Base-by-base conservation (phyloP, 1,140 invertebrate species). In the Atta texana region DNA sequence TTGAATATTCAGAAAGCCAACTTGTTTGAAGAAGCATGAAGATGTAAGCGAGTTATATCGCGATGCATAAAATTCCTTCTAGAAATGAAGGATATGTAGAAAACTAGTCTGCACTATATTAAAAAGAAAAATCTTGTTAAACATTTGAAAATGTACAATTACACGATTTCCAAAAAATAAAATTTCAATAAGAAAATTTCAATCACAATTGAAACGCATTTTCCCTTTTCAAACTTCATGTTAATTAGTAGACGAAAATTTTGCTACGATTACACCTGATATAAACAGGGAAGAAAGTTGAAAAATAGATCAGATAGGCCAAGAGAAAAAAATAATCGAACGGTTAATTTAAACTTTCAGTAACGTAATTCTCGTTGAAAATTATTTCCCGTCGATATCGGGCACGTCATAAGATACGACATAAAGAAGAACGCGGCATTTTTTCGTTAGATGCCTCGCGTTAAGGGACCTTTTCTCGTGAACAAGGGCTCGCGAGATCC, bases 1-100 rank as follows among this genome's bases (percentile, higher is more conserved):
- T 88, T 88, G 80, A 89, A 88, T 89, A 88, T 89, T 89, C 88
- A 72, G 44, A 84, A 55, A 88, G 88, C 57, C 39, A 24, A 77
- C 16, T 53, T 51, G 34, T 85, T 78, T 69, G 66, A 85, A 78
- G 57, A 63, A 81, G 28, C 59, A 64, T 59, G 28, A 14, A 31
- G 24, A 74, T 75, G 24, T 59, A 75, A 34, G 51, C 49, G 64
- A 66, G 59, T 85, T 85, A 72, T 88, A 81, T 74, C 61, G 51
- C 57, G 72, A 77, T 85, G 72, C 12, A 44, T 53, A 51, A 78
- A 78, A 78, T 24, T 24, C 4, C 4, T 39, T 34, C 7, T 3
- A 34, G 21, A 39, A 81, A 81, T 34, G 14, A 28, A n/a, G 28
- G 31, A 69, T 24, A 81, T 14, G 28, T 39, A 51, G 21, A 63